Evolutionary conservation across 2,888 invertebrate species (phyloP).

Genomic region (Drosophila ustulata): DNA sequence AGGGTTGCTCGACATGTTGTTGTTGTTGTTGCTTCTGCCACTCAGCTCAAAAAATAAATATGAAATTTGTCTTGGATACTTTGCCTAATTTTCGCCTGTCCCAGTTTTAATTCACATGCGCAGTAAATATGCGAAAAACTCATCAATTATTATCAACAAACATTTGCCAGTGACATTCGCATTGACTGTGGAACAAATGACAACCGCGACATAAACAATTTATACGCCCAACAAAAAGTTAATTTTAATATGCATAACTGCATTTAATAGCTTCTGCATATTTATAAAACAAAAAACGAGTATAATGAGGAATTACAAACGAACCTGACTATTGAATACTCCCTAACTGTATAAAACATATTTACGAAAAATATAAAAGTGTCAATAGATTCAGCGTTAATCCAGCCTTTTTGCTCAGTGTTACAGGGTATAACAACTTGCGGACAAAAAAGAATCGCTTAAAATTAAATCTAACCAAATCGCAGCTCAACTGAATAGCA

Average conservation of each 20-base stretch:
- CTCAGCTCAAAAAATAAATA: slow-evolving; percentile 26
- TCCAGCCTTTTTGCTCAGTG: too few relatives aligned
- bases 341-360: background rate
- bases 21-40: background rate
- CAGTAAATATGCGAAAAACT: slow-evolving; percentile 17
- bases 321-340: slow-evolving; percentile 3
- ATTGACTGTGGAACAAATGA: slow-evolving; percentile 30
- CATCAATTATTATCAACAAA: slow-evolving; percentile 63
- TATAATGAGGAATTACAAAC: background rate
- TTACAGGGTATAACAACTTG: slow-evolving; percentile 24
- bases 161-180: slow-evolving; percentile 37
- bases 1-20: background rate
- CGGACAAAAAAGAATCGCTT: slow-evolving; percentile 3
- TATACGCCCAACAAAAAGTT: slow-evolving; percentile 50
- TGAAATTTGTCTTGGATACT: slow-evolving; percentile 34
- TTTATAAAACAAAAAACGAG: slow-evolving; percentile 40
- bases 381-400: too few relatives aligned
- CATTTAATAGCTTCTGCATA: slow-evolving; percentile 72
- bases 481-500: slow-evolving; percentile 56
- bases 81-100: slow-evolving; percentile 8
- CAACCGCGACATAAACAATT: slow-evolving; percentile 64
- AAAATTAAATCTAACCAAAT: slow-evolving; percentile 37
- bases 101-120: slow-evolving; percentile 13
- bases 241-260: slow-evolving; percentile 74
- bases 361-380: background rate